Base-by-base conservation (phyloP, 2,888 invertebrate species). In the Fabriciana adippe region DNA sequence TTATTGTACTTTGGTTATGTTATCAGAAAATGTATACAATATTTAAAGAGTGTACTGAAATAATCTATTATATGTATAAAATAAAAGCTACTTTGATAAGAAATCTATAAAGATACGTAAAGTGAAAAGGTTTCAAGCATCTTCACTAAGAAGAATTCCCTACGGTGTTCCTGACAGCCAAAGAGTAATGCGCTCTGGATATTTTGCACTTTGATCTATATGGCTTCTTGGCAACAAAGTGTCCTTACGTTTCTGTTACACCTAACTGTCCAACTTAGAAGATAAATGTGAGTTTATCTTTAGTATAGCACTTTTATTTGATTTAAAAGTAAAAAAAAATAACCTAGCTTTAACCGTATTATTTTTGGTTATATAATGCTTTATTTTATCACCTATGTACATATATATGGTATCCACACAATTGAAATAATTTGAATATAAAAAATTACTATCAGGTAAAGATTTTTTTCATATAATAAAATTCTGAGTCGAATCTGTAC, bases 161-260 rank as follows among this genome's bases (percentile, higher is more conserved):
- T 67, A 69, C 61, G 83, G 83, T 82, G 84, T 76, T 78, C 74
- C 75, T 77, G 83, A 81, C 84, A 80, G 75, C 69, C 73, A 72
- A 75, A 81, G 83, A 86, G 78, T 85, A 84, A 86, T 86, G 81
- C 74, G 74, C 73, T 75, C 63, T 78, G 72, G 80, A 84, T 83
- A 86, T 84, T 83, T 88, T 86, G 82, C 79, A 84, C 70, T 86
- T 84, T 88, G 87, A 88, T 87, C 79, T 85, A 84, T 83, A 73
- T 79, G 74, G 71, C 76, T 73, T 75, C 78, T 81, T 66, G 55
- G 70, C 73, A 74, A 72, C 76, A 74, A 76, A 78, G 75, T 75
- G 73, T 73, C 74, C 75, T 72, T 72, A 68, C 63, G 62, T 65
- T 68, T 61, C 54, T 62, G 54, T 66, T 60, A 57, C 53, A 31